These are phyloP conservation scores for Hepsetus odoe DNA, from an alignment of 2,113 vertebrate species.

Conservation along the genomic window DNA sequence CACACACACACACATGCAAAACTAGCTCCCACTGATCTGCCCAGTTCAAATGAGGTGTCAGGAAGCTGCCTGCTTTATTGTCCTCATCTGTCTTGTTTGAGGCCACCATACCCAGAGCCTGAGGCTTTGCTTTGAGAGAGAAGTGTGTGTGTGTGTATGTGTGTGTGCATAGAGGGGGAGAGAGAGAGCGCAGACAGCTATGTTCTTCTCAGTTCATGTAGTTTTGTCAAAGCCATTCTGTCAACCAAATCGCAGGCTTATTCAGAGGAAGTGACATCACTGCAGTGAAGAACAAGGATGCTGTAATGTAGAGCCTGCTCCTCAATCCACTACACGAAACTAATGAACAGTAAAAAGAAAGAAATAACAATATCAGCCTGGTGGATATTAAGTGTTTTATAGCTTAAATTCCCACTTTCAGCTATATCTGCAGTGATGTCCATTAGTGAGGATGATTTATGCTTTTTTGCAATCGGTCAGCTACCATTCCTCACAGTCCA, in stretches of 20 bases:
- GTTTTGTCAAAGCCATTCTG: constrained; percentile 38
- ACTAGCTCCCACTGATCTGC: constrained; percentile 4
- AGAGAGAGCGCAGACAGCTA: neutral
- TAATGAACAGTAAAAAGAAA: too few relatives aligned
- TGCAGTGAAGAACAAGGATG: constrained; percentile 24
- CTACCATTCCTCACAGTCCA: too few relatives aligned
- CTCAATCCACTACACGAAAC: too few relatives aligned
- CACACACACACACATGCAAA: constrained; percentile 6
- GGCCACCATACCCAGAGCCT: constrained; percentile 48
- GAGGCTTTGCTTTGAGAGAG: constrained; percentile 34
- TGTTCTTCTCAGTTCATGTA: constrained; percentile 49
- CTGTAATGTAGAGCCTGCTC: too few relatives aligned
- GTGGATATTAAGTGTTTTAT: too few relatives aligned
- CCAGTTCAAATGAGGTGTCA: constrained; percentile 47
- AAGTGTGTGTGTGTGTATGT: constrained; percentile 25
- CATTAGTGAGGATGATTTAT: too few relatives aligned
- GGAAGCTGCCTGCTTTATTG: constrained; percentile 60
- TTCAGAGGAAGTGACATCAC: constrained; percentile 46
- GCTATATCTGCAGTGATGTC: too few relatives aligned
- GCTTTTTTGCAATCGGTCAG: too few relatives aligned
- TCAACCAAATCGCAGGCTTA: constrained; percentile 7
- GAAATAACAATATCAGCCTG: too few relatives aligned
- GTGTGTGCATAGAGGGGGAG: neutral
- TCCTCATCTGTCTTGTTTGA: constrained; percentile 55
- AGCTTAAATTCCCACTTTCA: too few relatives aligned